A percentile compares a stretch with the other conserved stretches of the same genome.
Evolutionary conservation across 2,888 invertebrate species (phyloP).

Genomic region (Crossocerus cetratus): DNA sequence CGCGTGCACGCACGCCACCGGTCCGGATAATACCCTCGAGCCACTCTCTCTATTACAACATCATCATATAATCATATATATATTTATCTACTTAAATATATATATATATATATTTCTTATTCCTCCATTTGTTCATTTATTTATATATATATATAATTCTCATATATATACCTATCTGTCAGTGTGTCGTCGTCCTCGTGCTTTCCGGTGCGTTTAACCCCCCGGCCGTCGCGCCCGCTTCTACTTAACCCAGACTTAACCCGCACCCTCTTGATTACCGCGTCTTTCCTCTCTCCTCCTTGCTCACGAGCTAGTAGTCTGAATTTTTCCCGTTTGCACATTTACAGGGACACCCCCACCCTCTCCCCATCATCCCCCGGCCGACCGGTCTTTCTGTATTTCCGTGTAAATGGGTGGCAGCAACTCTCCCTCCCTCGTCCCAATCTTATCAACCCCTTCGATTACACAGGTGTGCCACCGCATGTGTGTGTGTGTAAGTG

Average conservation of each 20-base stretch:
- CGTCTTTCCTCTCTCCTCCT: no score
- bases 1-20: constrained; percentile 63
- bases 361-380: not conserved
- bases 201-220: constrained; percentile 45
- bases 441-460: no score
- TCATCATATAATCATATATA: constrained; percentile 60
- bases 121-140: constrained; percentile 15
- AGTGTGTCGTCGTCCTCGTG: constrained; percentile 29
- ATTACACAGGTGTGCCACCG: no score
- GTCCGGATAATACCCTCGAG: constrained; percentile 63
- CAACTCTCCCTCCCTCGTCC: no score
- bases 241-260: no score
- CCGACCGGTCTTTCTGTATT: not conserved
- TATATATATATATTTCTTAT: constrained; percentile 47
- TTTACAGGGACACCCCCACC: constrained; percentile 42
- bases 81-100: constrained; percentile 58
- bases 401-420: no score
- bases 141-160: constrained; percentile 55
- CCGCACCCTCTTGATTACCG: constrained; percentile 18
- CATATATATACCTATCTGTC: constrained; percentile 44
- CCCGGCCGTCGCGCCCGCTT: constrained; percentile 19
- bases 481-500: no score
- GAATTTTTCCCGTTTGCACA: constrained; percentile 56
- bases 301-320: constrained; percentile 68
- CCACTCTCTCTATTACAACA: constrained; percentile 66